Base-by-base conservation (phyloP, 2,113 vertebrate species). In the Choloepus hoffmanni region DNA sequence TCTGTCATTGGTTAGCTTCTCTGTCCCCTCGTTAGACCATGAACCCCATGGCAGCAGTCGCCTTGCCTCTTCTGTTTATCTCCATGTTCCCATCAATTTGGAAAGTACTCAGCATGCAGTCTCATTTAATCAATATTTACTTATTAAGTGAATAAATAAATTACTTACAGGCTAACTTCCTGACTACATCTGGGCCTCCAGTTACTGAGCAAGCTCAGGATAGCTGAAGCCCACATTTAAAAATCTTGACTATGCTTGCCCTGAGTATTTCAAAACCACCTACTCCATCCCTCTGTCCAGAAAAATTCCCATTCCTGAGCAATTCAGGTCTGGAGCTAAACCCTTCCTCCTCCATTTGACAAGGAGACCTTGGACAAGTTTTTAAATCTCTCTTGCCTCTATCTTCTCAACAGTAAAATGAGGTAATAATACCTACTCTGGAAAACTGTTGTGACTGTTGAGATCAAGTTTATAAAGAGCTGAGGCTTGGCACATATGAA, bases 91-190 rank as follows among this genome's bases (percentile, higher is more conserved):
- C 23, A n/a, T 63, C 9, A 65, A 53, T n/a, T 85, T 77, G 1
- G 40, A 92, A 88, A 72, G 9, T 77, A 50, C 15, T 48, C 63
- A 3, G n/a, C 24, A 2, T 43, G 2, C 40, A 15, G 26, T 68
- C 40, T 92, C 73, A 92, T 79, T 92, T 33, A 92, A 93, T 48
- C 55, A 15, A 48, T 62, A 72, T 30, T 28, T 62, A 63, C 45
- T 63, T 63, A 63, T 72, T 24, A 82, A 88, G 68, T 84, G 43
- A 65, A 79, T 65, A 36, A 91, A 89, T 79, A 15, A 30, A 67
- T 50, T 30, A 43, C 6, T 94, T 77, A 23, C 4, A 55, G 43
- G 68, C 55, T 92, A 73, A 60, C 1, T 48, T 30, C 10, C 19
- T 28, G 12, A 62, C 19, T 23, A 5, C 26, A 23, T 2, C n/a